Evolutionary conservation across 2,113 vertebrate genomes (phyloP).

Genomic region (Anolis sagrei): DNA sequence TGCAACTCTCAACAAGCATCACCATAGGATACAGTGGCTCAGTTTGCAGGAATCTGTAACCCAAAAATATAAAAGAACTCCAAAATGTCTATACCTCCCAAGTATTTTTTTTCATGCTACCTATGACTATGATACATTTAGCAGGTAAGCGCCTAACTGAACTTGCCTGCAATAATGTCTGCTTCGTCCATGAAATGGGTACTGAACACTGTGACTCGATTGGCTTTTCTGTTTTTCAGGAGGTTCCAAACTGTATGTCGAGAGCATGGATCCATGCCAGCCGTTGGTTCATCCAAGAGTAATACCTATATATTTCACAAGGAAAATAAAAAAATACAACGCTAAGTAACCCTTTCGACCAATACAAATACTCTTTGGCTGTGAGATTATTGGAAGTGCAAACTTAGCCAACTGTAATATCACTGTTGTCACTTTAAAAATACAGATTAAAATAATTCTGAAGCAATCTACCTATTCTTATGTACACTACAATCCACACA

Average conservation of each 20-base stretch:
- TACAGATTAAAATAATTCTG: background rate
- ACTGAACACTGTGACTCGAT: conserved; percentile 88
- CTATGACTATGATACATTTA: fast-evolving
- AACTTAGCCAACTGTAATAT: background rate
- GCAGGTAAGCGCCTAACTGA: fast-evolving
- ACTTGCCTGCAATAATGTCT: conserved; percentile 91
- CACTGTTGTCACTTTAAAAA: background rate
- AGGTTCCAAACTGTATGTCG: conserved; percentile 94
- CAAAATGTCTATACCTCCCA: background rate
- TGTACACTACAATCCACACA: background rate
- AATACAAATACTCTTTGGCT: background rate
- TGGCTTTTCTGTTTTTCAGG: conserved; percentile 83
- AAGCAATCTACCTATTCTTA: background rate
- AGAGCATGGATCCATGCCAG: conserved; percentile 95
- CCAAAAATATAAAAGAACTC: background rate
- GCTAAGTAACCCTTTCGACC: background rate
- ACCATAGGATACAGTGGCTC: too few relatives aligned
- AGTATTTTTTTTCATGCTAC: fast-evolving
- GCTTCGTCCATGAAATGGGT: conserved; percentile 99
- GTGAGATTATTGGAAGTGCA: background rate
- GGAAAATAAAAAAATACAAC: background rate
- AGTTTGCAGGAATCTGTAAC: too few relatives aligned
- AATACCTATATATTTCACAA: conserved; percentile 78
- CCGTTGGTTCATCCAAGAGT: conserved; percentile 94
- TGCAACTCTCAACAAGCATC: too few relatives aligned